Evolutionary conservation across 2,113 vertebrate species (phyloP), one percentile per base, ranked within the genome.

Genomic region (Rhodinocichla rosea): DNA sequence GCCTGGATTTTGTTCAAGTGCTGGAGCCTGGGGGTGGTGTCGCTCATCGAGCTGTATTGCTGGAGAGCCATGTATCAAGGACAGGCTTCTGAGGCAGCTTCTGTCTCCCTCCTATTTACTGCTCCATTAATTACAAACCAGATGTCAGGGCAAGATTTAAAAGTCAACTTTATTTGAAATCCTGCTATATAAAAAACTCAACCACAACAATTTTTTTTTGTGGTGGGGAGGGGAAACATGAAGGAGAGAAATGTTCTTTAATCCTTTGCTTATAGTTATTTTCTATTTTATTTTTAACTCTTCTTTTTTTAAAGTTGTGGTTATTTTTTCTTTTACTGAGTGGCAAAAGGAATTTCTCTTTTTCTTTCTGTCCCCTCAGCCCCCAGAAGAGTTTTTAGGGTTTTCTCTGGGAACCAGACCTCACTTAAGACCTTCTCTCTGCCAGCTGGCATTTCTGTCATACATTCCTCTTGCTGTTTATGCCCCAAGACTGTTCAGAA

Each of bases 81-180:
- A 83, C 86, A 70, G 65, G 74, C 96, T 91, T 91, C 87, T 87
- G 73, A 93, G 85, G 82, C 30, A 2, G 84, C 90, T 91, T 70
- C 90, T 91, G 84, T 70, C 94, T 93, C 75, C 56, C 85, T 95
- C 80, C 87, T 77, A 64, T 91, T 95, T 91, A 92, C 87, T 87
- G 59, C 70, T 91, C 71, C 90, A 74, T 91, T 90, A 91, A 80
- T 88, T 88, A 86, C 68, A 86, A 94, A 86, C 82, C 92, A 96
- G 94, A 94, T 94, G 95, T 83, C 7, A 8, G 73, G 78, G 64
- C 23, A 89, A 92, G 79, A 94, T 92, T 95, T 93, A 88, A 90
- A 96, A 97, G 93, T 94, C 93, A 94, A 92, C 87, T 94, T 92
- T 42, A 92, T 94, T 94, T 88, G 94, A 91, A 96, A 96, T 86